Evolutionary conservation across 2,113 vertebrate genomes (phyloP), one percentile per base, ranked within the genome.

Genomic region (Drymodes brunneopygia): DNA sequence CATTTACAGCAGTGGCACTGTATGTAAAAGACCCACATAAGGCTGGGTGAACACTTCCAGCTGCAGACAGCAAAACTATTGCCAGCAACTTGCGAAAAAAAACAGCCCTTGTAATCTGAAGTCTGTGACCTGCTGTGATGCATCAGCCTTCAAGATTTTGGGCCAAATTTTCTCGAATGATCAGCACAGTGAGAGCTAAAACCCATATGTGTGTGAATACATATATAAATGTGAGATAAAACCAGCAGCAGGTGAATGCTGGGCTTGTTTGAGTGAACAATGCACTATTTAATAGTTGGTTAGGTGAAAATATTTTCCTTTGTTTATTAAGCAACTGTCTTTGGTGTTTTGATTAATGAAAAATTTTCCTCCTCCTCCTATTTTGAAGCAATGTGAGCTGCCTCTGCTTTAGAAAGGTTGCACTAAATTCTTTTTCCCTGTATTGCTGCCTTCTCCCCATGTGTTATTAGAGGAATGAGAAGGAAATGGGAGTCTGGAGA

Each of bases 171-270:
- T 92, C 64, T 62, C 29, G 29, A 56, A 25, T 6, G 4, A 28
- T 58, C 31, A 82, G 47, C 25, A 47, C 35, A 86, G 69, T 1
- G 1, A 61, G n/a, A 85, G 25, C 42, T 66, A 36, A 62, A 65
- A 35, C 18, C 18, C 33, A 2, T 6, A 5, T 6, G 5, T 45
- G 38, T 81, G 13, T 57, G 47, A 12, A 19, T 27, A 3, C 18
- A 18, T 24, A 15, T 7, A 24, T 21, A 31, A 33, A 21, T 0
- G 1, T 2, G 27, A 54, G 25, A n/a, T 38, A 42, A 64, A 78
- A 67, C 3, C 24, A 82, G 69, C 24, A 83, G 35, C 50, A 69
- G 11, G 2, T 64, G 56, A 51, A 45, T 28, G 11, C n/a, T 86
- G 45, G 77, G 45, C 24, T 92, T 31, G 6, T 73, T 48, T 57